Evolutionary conservation across 1,140 invertebrate species (phyloP).

Genomic region (Pomacea maculata): DNA sequence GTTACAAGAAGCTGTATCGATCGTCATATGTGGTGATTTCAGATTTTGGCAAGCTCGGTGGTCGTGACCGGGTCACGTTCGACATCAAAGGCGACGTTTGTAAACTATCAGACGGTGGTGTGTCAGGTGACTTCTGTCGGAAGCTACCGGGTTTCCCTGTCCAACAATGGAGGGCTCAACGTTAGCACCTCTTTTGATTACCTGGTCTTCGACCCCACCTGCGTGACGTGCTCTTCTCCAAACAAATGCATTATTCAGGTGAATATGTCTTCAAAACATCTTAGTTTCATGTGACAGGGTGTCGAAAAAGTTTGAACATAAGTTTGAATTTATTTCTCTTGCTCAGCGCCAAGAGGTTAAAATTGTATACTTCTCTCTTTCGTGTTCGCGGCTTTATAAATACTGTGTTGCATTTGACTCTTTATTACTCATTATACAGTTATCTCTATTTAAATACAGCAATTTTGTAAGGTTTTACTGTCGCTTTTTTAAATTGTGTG

Average conservation of each 20-base stretch:
- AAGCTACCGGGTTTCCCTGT: constrained; percentile 23
- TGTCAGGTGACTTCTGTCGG: neutral
- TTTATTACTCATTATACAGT: neutral
- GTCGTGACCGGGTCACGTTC: constrained; percentile 5
- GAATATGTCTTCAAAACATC: no score
- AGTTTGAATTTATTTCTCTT: no score
- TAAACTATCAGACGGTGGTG: constrained; percentile 25
- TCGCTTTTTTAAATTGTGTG: no score
- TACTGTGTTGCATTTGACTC: neutral
- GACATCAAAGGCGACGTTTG: constrained; percentile 18
- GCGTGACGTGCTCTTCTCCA: constrained; percentile 15
- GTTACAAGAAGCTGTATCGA: neutral
- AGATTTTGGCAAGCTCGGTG: constrained; percentile 24
- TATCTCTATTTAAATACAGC: no score
- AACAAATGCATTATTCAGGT: constrained; percentile 12
- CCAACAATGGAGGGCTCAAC: constrained; percentile 18
- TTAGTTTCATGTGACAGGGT: no score
- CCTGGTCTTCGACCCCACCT: constrained; percentile 25
- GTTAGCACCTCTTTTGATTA: constrained; percentile 17
- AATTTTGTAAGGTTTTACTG: neutral
- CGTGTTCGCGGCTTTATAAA: neutral
- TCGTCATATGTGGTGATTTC: neutral
- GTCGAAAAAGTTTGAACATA: no score
- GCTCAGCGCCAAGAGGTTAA: neutral
- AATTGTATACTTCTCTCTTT: neutral